Evolutionary conservation across 2,113 vertebrate species (phyloP).

Genomic region (Climacteris rufus): DNA sequence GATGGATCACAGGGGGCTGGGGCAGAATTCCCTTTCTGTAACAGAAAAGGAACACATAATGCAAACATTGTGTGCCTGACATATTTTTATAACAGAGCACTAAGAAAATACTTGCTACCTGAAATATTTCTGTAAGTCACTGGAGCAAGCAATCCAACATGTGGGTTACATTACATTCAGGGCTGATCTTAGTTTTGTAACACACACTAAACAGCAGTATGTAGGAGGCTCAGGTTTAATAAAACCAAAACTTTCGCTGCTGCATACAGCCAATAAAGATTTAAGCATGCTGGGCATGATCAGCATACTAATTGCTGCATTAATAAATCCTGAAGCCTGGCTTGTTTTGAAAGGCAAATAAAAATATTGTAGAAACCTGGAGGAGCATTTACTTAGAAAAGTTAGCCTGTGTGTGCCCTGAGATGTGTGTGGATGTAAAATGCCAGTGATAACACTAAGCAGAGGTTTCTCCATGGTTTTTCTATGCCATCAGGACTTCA

Average conservation of each 20-base stretch:
- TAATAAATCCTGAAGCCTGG: conserved; percentile 24
- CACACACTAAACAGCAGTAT: conserved; percentile 43
- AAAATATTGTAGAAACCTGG: conserved; percentile 57
- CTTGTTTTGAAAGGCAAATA: conserved; percentile 50
- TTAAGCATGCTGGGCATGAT: conserved; percentile 15
- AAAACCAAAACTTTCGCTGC: conserved; percentile 38
- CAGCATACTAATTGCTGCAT: conserved; percentile 63
- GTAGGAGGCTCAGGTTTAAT: conserved; percentile 34
- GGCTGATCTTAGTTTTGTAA: conserved; percentile 55
- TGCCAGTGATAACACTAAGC: not conserved
- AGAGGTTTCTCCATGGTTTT: not conserved
- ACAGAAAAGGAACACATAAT: conserved; percentile 16
- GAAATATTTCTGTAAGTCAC: conserved; percentile 59
- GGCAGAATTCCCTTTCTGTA: not conserved
- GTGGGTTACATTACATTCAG: conserved; percentile 58
- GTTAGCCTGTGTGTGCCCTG: not conserved
- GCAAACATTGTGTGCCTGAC: not conserved
- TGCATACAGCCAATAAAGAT: conserved; percentile 45
- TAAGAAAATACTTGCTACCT: conserved; percentile 67
- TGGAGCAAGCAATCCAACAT: conserved; percentile 50
- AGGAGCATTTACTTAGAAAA: conserved; percentile 22
- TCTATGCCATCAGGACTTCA: not conserved
- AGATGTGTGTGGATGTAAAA: not conserved
- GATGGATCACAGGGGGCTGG: not conserved
- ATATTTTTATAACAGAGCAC: conserved; percentile 24